Evolutionary conservation across 2,797 vertebrate genomes (phyloP).

Genomic region (Thalassophryne amazonica): DNA sequence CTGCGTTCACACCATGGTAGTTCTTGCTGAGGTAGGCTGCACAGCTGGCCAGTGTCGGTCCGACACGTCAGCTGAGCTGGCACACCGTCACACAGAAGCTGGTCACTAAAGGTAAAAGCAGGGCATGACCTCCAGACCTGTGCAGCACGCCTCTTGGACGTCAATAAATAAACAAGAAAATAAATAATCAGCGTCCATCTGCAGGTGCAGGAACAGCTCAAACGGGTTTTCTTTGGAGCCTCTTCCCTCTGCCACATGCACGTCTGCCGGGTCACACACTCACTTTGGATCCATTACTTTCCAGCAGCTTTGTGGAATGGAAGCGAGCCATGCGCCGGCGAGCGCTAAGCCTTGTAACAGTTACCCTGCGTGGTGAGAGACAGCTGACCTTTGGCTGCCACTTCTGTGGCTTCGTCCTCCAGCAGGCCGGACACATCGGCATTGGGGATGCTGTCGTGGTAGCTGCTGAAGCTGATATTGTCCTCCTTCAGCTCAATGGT

Average conservation of each 20-base stretch:
- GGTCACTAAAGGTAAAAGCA: conserved; percentile 46
- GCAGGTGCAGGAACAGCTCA: conserved; percentile 17
- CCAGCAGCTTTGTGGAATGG: conserved; percentile 55
- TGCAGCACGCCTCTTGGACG: conserved; percentile 62
- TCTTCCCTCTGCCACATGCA: conserved; percentile 25
- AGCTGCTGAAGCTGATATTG: conserved; percentile 99
- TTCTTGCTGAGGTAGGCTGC: conserved; percentile 51
- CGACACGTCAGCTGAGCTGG: conserved; percentile 44
- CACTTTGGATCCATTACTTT: conserved; percentile 58
- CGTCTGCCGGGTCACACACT: conserved; percentile 16
- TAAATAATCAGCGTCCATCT: conserved; percentile 48
- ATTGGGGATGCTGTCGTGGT: conserved; percentile 97
- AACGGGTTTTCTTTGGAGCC: conserved; percentile 52
- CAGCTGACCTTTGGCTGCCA: conserved; percentile 91
- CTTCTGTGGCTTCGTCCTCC: conserved; percentile 91
- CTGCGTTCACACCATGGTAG: not conserved
- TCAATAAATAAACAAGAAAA: conserved; percentile 72
- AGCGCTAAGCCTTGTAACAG: conserved; percentile 86
- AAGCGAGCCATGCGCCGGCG: too few relatives aligned
- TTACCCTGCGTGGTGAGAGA: conserved; percentile 88
- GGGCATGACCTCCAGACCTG: conserved; percentile 51
- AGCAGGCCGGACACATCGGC: conserved; percentile 92
- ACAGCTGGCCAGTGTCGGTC: conserved; percentile 14
- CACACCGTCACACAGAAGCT: conserved; percentile 35
- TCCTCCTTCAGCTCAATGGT: conserved; percentile 98